A percentile compares a stretch with the other conserved stretches of the same genome.
phyloP scores from a whole-genome alignment of 1,140 invertebrate genomes.

The Hyposmocoma kahamanoa region DNA sequence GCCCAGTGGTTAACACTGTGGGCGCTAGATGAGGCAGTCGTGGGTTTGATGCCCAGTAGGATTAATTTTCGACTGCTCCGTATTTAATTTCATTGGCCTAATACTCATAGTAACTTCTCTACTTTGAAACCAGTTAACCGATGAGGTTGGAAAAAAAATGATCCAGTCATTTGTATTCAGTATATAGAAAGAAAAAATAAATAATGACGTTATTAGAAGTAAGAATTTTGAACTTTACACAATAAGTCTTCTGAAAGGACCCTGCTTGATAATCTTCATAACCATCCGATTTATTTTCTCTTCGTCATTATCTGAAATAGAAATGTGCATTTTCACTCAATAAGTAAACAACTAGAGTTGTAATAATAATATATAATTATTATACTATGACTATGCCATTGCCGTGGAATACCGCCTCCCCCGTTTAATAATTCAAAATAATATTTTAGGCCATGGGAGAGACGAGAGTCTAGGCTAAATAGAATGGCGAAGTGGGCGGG shows the following conservation, averaged over 20 bases:
- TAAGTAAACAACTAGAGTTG: neutral
- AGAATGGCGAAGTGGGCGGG: too few relatives aligned
- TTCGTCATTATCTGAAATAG: conserved; percentile 20
- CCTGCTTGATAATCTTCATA: conserved; percentile 7
- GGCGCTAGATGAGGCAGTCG: too few relatives aligned
- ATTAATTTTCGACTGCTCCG: too few relatives aligned
- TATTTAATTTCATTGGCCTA: too few relatives aligned
- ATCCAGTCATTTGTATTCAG: too few relatives aligned
- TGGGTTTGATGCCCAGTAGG: too few relatives aligned
- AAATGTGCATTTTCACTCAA: neutral
- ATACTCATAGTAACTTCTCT: too few relatives aligned
- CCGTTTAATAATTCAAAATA: neutral
- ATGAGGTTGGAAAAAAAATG: too few relatives aligned
- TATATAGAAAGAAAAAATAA: too few relatives aligned
- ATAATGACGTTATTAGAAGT: neutral
- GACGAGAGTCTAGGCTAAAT: too few relatives aligned
- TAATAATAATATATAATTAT: neutral
- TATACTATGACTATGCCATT: neutral
- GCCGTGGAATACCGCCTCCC: neutral
- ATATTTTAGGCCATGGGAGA: neutral
- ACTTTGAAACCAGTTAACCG: too few relatives aligned
- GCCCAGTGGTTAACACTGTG: too few relatives aligned
- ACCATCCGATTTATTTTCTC: conserved; percentile 23
- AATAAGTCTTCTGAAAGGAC: neutral
- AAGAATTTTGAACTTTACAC: conserved; percentile 3